Percentiles rank a stretch among this genome's conserved stretches.
phyloP scores from a whole-genome alignment of 2,797 vertebrate genomes.

The Pseudotriccus pelzelni region DNA sequence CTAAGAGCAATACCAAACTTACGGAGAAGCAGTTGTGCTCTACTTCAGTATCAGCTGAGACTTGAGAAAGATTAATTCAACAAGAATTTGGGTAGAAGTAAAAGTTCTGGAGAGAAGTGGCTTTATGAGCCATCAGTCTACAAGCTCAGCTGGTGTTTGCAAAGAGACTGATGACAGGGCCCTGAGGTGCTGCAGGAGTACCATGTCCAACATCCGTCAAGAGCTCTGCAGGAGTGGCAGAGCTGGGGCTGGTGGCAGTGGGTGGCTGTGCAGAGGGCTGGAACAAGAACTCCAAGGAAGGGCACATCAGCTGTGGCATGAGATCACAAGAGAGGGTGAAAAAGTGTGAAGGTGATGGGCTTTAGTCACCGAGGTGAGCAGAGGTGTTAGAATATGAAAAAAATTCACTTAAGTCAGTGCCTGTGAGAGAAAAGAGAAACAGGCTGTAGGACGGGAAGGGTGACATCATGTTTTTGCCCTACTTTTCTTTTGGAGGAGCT shows the following conservation, averaged over 20 bases:
- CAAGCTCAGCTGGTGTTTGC: background rate
- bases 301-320: rapidly evolving
- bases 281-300: background rate
- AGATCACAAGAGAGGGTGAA: background rate
- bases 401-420: background rate
- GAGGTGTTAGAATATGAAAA: background rate
- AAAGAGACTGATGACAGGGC: rapidly evolving
- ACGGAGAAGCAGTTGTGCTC: background rate
- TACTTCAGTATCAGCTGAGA: background rate
- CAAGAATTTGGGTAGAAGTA: background rate
- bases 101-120: background rate
- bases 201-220: rapidly evolving
- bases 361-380: background rate
- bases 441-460: background rate
- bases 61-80: background rate
- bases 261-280: background rate
- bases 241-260: background rate
- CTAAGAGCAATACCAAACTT: background rate
- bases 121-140: background rate
- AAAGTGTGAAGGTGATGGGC: background rate
- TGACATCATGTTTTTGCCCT: background rate
- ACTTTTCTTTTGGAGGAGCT: background rate
- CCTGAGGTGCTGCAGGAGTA: background rate
- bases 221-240: background rate
- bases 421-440: background rate